A percentile compares a stretch with the other conserved stretches of the same genome.
Evolutionary conservation across 2,888 invertebrate genomes (phyloP).

Genomic region (Tridacna crocea): DNA sequence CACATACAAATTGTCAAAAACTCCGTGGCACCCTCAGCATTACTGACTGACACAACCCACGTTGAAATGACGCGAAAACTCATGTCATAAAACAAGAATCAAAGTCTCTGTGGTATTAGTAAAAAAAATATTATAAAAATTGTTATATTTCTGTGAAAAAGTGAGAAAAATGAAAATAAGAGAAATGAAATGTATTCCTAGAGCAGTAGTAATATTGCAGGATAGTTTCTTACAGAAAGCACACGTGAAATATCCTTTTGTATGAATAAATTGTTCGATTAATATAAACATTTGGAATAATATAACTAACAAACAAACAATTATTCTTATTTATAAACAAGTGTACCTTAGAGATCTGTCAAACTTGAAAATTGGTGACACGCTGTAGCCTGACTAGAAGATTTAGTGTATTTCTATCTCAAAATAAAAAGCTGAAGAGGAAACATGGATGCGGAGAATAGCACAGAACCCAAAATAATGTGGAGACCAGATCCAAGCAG

Average conservation of each 20-base stretch:
- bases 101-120: too few species aligned
- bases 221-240: too few species aligned
- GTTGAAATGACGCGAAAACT: too few species aligned
- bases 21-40: too few species aligned
- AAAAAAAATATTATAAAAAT: too few species aligned
- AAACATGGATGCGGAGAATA: conserved; percentile 43
- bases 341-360: neutral
- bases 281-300: neutral
- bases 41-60: too few species aligned
- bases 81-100: too few species aligned
- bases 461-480: conserved; percentile 65
- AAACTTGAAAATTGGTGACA: neutral
- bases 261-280: neutral
- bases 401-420: neutral
- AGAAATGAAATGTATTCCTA: too few species aligned
- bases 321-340: neutral
- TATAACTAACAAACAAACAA: neutral
- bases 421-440: neutral
- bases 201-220: too few species aligned
- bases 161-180: too few species aligned
- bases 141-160: too few species aligned
- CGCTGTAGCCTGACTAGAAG: neutral
- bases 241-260: neutral
- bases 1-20: too few species aligned
- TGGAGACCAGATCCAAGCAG: conserved; percentile 75